Evolutionary conservation across 2,888 invertebrate species (phyloP), one percentile per base, ranked within the genome.

Genomic region (Brenthis ino): DNA sequence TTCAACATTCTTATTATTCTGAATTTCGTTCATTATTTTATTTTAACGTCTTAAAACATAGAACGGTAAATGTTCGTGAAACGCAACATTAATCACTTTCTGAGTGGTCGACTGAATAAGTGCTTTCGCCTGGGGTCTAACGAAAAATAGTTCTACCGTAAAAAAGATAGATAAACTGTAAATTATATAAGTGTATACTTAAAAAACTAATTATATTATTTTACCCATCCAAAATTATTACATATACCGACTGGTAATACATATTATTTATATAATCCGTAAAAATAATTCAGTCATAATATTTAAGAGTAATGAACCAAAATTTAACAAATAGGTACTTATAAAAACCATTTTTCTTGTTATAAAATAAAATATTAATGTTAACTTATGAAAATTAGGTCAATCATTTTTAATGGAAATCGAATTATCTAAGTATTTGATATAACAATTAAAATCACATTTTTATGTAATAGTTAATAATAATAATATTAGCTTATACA

Each of bases 311-410:
- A 43, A 43, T 43, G 8, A 43, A 43, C 8, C 37, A 43, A 43
- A 43, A 43, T 43, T 43, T 11, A 43, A 11, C 37, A 43, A 43
- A 43, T 43, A 20, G 20, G 20, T 20, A 43, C 37, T 11, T 43
- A 11, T 11, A 43, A 43, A 1, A 8, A 43, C 11, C 11, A 43
- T 11, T 11, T 43, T 11, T 43, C 37, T 43, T 11, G 24, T 48
- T 57, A 47, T 48, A 12, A 50, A 60, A 16, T 12, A 43, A 47
- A 37, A 37, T 51, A 57, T 37, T 65, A 53, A 53, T 47, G 1
- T 48, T 56, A 57, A 37, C n/a, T 43, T 16, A 37, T 20, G 13
- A 53, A 54, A 67, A 60, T 54, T 67, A 60, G 67, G 67, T 67
- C 67, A 67, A 50, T 16, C 11, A 48, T 48, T 43, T 48, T 50